Evolutionary conservation across 1,140 invertebrate species (phyloP).

Genomic region (Trissolcus basalis): DNA sequence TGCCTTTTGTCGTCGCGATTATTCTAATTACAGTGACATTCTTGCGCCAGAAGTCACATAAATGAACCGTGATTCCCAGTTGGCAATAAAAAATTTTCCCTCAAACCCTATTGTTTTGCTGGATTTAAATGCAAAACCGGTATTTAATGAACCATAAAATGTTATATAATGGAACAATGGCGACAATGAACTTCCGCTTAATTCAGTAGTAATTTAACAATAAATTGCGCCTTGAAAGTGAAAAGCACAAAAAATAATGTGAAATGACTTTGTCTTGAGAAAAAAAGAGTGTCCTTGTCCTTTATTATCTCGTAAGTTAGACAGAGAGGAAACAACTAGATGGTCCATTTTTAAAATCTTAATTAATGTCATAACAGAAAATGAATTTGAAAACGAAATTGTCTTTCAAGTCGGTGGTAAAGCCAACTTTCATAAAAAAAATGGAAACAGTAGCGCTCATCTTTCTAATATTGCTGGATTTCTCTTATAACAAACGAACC

Average conservation of each 20-base stretch:
- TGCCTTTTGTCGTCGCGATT: constrained; percentile 35
- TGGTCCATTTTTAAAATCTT: neutral
- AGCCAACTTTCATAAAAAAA: too few species aligned
- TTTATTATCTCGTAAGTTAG: neutral
- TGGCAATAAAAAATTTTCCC: constrained; percentile 37
- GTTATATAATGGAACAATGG: constrained; percentile 39
- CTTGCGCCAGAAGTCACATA: constrained; percentile 23
- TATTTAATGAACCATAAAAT: constrained; percentile 38
- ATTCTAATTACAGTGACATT: constrained; percentile 44
- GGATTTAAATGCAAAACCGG: constrained; percentile 21
- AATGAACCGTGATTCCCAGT: constrained; percentile 27
- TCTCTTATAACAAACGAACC: too few species aligned
- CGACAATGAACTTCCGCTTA: constrained; percentile 36
- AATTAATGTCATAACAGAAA: neutral
- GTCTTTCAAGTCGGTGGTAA: too few species aligned
- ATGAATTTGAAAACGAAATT: neutral
- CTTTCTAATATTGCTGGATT: too few species aligned
- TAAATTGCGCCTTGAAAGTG: too few species aligned
- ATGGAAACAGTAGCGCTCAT: too few species aligned
- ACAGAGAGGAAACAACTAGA: neutral
- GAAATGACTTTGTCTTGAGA: neutral
- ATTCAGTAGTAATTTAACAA: constrained; percentile 23
- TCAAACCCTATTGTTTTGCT: constrained; percentile 14
- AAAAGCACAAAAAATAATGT: too few species aligned
- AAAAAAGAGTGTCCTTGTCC: neutral